Percentiles rank a stretch among this genome's conserved stretches.
These are phyloP conservation scores for Dromiciops gliroides DNA, from an alignment of 2,113 vertebrate genomes.

Conservation along the genomic window DNA sequence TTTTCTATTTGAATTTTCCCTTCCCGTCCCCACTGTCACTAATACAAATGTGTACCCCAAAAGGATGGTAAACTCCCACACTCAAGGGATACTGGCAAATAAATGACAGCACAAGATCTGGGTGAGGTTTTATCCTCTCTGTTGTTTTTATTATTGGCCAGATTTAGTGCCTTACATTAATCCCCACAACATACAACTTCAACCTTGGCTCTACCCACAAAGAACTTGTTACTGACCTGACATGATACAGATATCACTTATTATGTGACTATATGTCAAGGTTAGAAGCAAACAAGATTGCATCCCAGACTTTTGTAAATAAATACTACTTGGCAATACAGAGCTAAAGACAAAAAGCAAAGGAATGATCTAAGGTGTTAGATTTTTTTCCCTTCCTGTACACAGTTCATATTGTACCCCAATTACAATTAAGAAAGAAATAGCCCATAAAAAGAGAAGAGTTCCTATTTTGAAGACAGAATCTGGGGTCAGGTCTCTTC, in stretches of 20 bases:
- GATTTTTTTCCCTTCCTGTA: not conserved
- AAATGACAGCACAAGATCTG: not conserved
- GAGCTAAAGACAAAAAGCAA: not conserved
- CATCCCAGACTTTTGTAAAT: not conserved
- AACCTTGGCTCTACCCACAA: not conserved
- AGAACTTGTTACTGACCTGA: not conserved
- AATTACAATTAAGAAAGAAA: not conserved
- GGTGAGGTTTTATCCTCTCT: conserved; percentile 17
- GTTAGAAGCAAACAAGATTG: not conserved
- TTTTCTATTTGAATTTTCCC: not conserved
- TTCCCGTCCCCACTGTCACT: not conserved
- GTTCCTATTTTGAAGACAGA: not conserved
- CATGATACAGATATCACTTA: not conserved
- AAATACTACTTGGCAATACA: conserved; percentile 26
- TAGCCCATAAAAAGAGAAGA: not conserved
- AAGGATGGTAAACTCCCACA: not conserved
- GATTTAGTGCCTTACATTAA: conserved; percentile 2
- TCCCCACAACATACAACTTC: not conserved
- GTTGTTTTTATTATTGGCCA: conserved; percentile 13
- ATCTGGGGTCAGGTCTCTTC: not conserved
- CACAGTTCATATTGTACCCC: not conserved
- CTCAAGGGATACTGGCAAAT: not conserved
- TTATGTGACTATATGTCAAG: not conserved
- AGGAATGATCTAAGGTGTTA: not conserved
- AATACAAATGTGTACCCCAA: not conserved